Evolutionary conservation across 2,888 invertebrate genomes (phyloP).

Genomic region (Anthoptus insignis): DNA sequence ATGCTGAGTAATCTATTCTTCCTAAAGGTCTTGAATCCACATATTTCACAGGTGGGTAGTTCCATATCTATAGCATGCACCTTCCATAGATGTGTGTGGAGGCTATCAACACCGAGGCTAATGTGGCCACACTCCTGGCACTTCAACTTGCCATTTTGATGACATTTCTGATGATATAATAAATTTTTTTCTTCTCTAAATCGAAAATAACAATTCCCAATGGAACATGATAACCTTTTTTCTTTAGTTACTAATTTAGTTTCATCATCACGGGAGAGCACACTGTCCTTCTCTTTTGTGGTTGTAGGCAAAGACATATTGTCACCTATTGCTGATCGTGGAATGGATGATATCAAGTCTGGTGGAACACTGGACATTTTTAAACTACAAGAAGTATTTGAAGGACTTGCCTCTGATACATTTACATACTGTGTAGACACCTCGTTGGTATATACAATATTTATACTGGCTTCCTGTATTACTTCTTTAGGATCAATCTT

Average conservation of each 20-base stretch:
- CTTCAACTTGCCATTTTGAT: constrained; percentile 76
- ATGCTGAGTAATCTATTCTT: constrained; percentile 90
- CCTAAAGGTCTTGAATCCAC: constrained; percentile 91
- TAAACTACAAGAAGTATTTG: constrained; percentile 62
- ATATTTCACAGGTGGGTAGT: constrained; percentile 91
- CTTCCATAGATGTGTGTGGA: constrained; percentile 94
- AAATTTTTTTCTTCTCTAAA: constrained; percentile 87
- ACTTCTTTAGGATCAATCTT: constrained; percentile 81
- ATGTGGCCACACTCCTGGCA: constrained; percentile 90
- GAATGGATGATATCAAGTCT: constrained; percentile 78
- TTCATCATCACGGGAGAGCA: constrained; percentile 46
- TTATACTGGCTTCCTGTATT: constrained; percentile 81
- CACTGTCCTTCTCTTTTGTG: constrained; percentile 46
- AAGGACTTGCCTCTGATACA: constrained; percentile 61
- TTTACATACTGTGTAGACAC: constrained; percentile 72
- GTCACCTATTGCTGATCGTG: constrained; percentile 55
- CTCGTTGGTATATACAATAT: constrained; percentile 79
- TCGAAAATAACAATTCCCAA: constrained; percentile 85
- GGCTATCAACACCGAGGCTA: constrained; percentile 87
- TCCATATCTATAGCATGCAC: constrained; percentile 93
- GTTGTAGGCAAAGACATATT: constrained; percentile 53
- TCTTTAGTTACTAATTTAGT: constrained; percentile 45
- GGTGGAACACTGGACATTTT: constrained; percentile 75
- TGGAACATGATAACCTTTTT: constrained; percentile 75
- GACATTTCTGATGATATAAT: constrained; percentile 89